Conservation (phyloP, 2,113 vertebrate species). For the Zingel zingel region DNA sequence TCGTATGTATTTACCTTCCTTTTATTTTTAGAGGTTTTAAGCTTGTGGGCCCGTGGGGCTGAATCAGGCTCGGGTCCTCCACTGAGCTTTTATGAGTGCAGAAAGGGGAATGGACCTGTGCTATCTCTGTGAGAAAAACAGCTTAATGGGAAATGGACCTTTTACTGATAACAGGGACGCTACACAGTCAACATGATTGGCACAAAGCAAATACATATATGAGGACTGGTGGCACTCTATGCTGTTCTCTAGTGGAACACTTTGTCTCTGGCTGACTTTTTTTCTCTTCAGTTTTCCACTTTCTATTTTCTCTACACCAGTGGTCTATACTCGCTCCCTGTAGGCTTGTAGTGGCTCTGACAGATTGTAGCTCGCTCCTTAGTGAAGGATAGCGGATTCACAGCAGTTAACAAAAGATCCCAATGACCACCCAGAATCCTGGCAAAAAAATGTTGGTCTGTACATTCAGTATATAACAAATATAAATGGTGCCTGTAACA, state of each 20-base stretch:
- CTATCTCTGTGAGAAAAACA: neutral
- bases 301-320: neutral
- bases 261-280: neutral
- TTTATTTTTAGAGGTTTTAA: slow-evolving; percentile 3
- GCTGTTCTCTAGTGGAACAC: neutral
- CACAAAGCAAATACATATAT: neutral
- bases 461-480: too few species aligned
- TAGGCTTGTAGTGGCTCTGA: too few species aligned
- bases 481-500: too few species aligned
- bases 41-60: neutral
- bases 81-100: neutral
- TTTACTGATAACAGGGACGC: neutral
- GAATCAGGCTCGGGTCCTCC: neutral
- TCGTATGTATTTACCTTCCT: neutral
- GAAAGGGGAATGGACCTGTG: neutral
- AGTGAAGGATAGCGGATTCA: too few species aligned
- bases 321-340: too few species aligned
- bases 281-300: neutral
- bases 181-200: neutral
- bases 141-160: neutral
- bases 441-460: too few species aligned
- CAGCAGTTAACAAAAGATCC: too few species aligned
- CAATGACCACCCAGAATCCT: too few species aligned
- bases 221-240: neutral
- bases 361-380: too few species aligned